Evolutionary conservation across 2,888 invertebrate genomes (phyloP).

Genomic region (Agrochola circellaris): DNA sequence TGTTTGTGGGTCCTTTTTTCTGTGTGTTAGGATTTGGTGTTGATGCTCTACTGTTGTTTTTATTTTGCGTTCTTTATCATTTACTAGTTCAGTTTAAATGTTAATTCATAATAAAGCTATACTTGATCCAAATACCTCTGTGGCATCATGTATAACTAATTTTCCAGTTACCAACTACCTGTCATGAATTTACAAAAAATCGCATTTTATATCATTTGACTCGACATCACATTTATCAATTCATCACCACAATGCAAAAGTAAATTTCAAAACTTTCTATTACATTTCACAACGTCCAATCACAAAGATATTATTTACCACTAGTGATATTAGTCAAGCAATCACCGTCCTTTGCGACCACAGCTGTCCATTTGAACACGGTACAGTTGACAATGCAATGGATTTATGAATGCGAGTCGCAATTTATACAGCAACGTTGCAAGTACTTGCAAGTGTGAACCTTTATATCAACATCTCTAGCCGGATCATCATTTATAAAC

Average conservation of each 20-base stretch:
- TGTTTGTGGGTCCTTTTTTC: slow-evolving; percentile 17
- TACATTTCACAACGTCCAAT: slow-evolving; percentile 58
- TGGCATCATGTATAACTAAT: neutral
- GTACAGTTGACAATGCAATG: slow-evolving; percentile 70
- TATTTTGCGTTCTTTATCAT: neutral
- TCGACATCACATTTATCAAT: slow-evolving; percentile 43
- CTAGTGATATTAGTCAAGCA: slow-evolving; percentile 65
- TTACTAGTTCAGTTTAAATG: neutral
- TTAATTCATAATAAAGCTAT: neutral
- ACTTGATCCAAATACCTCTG: neutral
- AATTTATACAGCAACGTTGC: slow-evolving; percentile 69
- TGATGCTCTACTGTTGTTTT: neutral
- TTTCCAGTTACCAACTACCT: neutral
- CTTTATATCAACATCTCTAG: slow-evolving; percentile 80
- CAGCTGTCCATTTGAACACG: slow-evolving; percentile 65
- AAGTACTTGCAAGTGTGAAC: slow-evolving; percentile 82
- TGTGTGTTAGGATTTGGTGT: neutral
- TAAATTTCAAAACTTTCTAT: slow-evolving; percentile 59
- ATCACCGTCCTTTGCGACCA: slow-evolving; percentile 64
- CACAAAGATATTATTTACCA: slow-evolving; percentile 61
- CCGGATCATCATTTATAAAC: slow-evolving; percentile 81
- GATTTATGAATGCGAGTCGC: slow-evolving; percentile 72
- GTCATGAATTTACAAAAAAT: slow-evolving; percentile 6
- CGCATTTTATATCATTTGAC: slow-evolving; percentile 16
- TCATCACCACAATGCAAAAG: slow-evolving; percentile 45